Evolutionary conservation across 2,797 vertebrate species (phyloP), one percentile per base, ranked within the genome.

Genomic region (Melanotaenia pygmaea): DNA sequence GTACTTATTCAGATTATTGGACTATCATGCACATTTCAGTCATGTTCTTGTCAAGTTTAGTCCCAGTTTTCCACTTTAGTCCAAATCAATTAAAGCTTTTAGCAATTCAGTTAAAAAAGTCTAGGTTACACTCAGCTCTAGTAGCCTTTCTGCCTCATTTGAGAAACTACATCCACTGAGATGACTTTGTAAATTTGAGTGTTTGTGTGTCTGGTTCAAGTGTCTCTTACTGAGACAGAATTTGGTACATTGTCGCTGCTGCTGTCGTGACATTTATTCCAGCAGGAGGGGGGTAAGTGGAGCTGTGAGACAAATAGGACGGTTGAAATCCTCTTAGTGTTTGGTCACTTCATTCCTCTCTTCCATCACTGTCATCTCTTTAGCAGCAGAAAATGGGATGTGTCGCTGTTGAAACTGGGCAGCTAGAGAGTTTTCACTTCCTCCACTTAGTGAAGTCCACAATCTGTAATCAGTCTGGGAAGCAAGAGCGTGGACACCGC

Each of bases 241-340:
- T 64, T 24, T 58, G 22, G 60, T 26, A 5, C 68, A 28, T 62
- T 59, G 58, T 61, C 35, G 50, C 62, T 43, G 59, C 3, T 8
- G 45, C 13, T 24, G 37, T 56, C 0, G 4, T 64, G 76, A 73
- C 79, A 69, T 79, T 83, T 70, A 45, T 83, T 37, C 59, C 51
- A 65, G 60, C 60, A 53, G 63, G 59, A 84, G 77, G 62, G 78
- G 70, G 69, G 74, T 66, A 80, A 85, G 66, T 77, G 68, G 38
- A 86, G 78, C 68, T 47, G 67, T 53, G 70, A 81, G 79, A 43
- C 64, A 71, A 81, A 82, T 26, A 45, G 69, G 67, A 82, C 72
- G 68, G 80, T 72, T 82, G 47, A 82, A 85, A 90, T 87, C 82
- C 84, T 91, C 80, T 86, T 86, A 79, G 75, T 61, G 61, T 63